Conservation (phyloP, 2,113 vertebrate species). For the Mesitornis unicolor region DNA sequence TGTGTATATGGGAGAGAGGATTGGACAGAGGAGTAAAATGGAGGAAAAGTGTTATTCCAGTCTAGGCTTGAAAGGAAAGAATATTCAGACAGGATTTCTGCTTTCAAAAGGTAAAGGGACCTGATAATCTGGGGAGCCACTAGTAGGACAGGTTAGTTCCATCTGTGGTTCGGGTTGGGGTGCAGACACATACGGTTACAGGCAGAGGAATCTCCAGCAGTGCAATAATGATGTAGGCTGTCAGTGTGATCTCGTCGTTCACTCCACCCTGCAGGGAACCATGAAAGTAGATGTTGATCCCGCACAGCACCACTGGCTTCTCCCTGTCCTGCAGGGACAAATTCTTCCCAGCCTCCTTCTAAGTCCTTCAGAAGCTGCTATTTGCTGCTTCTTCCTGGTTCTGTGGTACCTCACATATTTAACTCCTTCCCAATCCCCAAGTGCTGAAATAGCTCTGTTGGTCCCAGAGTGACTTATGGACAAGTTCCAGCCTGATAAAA, state of each 20-base stretch:
- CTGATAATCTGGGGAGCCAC: neutral
- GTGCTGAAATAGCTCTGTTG: neutral
- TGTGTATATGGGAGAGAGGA: neutral
- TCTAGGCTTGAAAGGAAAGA: neutral
- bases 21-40: neutral
- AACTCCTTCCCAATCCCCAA: neutral
- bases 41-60: neutral
- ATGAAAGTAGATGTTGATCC: neutral
- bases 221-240: slow-evolving; percentile 49
- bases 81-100: neutral
- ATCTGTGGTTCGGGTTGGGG: neutral
- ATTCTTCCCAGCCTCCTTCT: neutral
- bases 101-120: neutral
- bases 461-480: neutral
- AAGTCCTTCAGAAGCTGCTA: neutral
- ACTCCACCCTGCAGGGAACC: slow-evolving; percentile 62
- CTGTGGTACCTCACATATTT: neutral
- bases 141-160: neutral
- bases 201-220: slow-evolving; percentile 67
- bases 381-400: neutral
- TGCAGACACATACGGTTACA: slow-evolving; percentile 33
- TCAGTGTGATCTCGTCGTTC: slow-evolving; percentile 13
- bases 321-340: neutral
- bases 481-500: slow-evolving; percentile 58
- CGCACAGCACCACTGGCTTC: neutral